Percentiles rank a stretch among this genome's conserved stretches.
Evolutionary conservation across 1,140 invertebrate species (phyloP).

Genomic region (Temnothorax nylanderi): DNA sequence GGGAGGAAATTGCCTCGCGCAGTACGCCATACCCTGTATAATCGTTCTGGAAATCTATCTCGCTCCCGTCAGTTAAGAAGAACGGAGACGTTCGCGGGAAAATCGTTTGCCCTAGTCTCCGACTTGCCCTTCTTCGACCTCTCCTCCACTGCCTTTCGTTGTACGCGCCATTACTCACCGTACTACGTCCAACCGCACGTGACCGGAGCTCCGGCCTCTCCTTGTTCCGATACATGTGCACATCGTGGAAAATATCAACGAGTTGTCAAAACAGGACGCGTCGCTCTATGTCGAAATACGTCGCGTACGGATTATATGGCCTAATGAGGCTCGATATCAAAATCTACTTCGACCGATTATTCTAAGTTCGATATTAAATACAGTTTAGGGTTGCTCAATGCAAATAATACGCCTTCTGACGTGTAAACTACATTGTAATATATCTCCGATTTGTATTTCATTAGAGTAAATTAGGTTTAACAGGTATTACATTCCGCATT

Average conservation of each 20-base stretch:
- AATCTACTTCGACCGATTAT: not conserved
- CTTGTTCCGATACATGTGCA: not conserved
- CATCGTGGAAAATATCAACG: not conserved
- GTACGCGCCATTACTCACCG: constrained; percentile 62
- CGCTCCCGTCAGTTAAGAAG: constrained; percentile 35
- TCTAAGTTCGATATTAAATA: not conserved
- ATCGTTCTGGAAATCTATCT: constrained; percentile 78
- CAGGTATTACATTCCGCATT: constrained; percentile 36
- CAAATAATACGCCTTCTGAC: not conserved
- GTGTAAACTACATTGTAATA: constrained; percentile 22
- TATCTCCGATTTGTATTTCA: constrained; percentile 40
- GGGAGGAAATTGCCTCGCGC: constrained; percentile 77
- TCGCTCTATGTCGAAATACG: not conserved
- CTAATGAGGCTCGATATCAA: not conserved
- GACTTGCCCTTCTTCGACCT: not conserved
- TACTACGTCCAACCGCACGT: constrained; percentile 50
- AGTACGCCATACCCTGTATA: constrained; percentile 61
- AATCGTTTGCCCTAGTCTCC: constrained; percentile 59
- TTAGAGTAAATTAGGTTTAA: constrained; percentile 47
- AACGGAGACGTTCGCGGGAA: constrained; percentile 70
- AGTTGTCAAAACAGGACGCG: not conserved
- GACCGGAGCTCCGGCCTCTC: constrained; percentile 43
- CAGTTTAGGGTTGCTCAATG: not conserved
- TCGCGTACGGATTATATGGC: not conserved
- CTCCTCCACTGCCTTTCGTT: not conserved